These are phyloP conservation scores for Bhutanitis thaidina DNA, from an alignment of 2,888 invertebrate species.

Conservation along the genomic window DNA sequence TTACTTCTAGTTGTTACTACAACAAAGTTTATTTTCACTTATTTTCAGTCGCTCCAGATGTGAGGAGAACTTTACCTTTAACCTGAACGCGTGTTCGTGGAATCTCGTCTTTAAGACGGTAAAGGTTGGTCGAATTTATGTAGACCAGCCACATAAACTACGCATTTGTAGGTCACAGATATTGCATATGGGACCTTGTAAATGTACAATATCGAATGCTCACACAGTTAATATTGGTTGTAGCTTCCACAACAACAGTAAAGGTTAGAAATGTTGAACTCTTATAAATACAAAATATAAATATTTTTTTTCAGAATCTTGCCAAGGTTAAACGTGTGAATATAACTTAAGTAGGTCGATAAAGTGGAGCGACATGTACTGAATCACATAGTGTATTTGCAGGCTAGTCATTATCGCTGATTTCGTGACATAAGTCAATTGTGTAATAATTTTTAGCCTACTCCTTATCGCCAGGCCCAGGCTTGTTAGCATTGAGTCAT, in stretches of 20 bases:
- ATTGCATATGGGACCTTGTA: conserved; percentile 63
- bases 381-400: conserved; percentile 42
- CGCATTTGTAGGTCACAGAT: conserved; percentile 59
- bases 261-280: conserved; percentile 18
- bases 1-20: conserved; percentile 38
- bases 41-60: conserved; percentile 42
- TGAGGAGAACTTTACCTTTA: conserved; percentile 56
- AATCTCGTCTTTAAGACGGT: conserved; percentile 48
- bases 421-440: conserved; percentile 16
- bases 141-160: no score
- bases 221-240: no score
- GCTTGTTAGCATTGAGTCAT: not conserved
- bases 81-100: conserved; percentile 44
- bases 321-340: conserved; percentile 47
- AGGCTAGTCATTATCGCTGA: conserved; percentile 17
- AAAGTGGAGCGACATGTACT: conserved; percentile 40
- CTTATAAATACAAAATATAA: no score
- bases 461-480: not conserved
- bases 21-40: conserved; percentile 52
- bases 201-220: conserved; percentile 41
- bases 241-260: no score
- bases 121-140: conserved; percentile 47
- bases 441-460: conserved; percentile 8
- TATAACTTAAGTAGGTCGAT: conserved; percentile 53
- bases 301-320: conserved; percentile 41